Evolutionary conservation across 2,888 invertebrate species (phyloP).

Genomic region (Drosophila meridionalis): DNA sequence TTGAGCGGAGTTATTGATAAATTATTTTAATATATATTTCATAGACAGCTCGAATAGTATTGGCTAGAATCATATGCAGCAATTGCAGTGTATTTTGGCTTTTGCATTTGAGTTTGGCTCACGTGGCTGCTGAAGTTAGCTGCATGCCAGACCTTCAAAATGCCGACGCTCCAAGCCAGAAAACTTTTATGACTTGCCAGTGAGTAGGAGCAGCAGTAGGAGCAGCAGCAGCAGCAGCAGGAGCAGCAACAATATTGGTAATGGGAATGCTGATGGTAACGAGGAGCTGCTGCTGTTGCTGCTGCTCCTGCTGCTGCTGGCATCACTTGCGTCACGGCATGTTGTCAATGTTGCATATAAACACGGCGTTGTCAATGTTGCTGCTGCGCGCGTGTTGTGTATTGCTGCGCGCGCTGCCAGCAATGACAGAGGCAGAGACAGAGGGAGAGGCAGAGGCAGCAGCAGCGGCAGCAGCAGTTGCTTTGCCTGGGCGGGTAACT

Average conservation of each 20-base stretch:
- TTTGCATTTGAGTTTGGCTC: slow-evolving; percentile 45
- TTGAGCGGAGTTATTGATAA: too few species aligned
- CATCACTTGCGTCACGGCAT: slow-evolving; percentile 69
- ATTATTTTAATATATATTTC: too few species aligned
- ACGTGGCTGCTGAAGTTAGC: slow-evolving; percentile 30
- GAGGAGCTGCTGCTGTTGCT: slow-evolving; percentile 43
- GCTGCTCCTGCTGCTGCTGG: slow-evolving; percentile 35
- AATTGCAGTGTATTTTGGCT: slow-evolving; percentile 46
- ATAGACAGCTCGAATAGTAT: too few species aligned
- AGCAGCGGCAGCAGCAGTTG: slow-evolving; percentile 1
- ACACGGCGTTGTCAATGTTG: slow-evolving; percentile 67
- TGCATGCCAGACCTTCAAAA: slow-evolving; percentile 32
- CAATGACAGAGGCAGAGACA: slow-evolving; percentile 8
- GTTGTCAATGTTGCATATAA: slow-evolving; percentile 78
- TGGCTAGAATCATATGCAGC: not conserved
- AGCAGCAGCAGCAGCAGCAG: slow-evolving; percentile 31
- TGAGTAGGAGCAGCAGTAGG: slow-evolving; percentile 20
- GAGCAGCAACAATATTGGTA: slow-evolving; percentile 31
- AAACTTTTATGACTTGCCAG: slow-evolving; percentile 72
- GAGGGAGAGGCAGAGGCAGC: slow-evolving; percentile 4
- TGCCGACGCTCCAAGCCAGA: slow-evolving; percentile 48
- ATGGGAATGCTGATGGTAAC: slow-evolving; percentile 52
- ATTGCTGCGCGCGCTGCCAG: slow-evolving; percentile 34
- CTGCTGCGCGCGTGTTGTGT: slow-evolving; percentile 41
- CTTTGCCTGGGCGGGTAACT: slow-evolving; percentile 35